phyloP scores from a whole-genome alignment of 2,113 vertebrate species.

The Acanthisitta chloris region DNA sequence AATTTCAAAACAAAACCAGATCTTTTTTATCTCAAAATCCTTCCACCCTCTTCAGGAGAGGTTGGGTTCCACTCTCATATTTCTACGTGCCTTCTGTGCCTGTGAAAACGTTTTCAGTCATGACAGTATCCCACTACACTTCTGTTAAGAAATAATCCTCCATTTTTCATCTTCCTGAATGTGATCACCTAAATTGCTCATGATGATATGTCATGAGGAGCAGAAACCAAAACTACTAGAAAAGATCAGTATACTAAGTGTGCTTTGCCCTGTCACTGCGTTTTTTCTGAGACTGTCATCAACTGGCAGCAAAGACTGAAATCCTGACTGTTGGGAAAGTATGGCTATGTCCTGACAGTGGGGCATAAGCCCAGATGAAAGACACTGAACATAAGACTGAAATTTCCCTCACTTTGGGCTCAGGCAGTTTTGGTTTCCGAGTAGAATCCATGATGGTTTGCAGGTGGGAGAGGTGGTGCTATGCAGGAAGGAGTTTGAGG shows the following conservation, averaged over 20 bases:
- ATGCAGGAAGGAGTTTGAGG: neutral
- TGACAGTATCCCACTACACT: neutral
- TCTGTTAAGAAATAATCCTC: neutral
- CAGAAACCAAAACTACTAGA: neutral
- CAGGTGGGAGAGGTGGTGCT: neutral
- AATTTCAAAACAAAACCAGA: neutral
- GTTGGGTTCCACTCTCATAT: neutral
- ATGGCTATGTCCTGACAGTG: neutral
- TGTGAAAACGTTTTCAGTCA: neutral
- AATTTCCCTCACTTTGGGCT: neutral
- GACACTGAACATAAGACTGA: neutral
- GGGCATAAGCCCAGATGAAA: neutral
- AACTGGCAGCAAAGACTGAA: neutral
- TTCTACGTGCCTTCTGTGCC: neutral
- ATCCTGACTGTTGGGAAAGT: neutral
- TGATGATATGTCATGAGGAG: neutral
- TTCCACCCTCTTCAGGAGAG: neutral
- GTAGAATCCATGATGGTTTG: neutral
- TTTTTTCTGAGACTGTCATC: neutral
- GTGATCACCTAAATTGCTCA: neutral
- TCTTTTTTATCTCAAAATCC: neutral
- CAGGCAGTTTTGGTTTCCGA: neutral
- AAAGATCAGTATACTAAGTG: neutral
- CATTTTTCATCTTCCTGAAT: neutral
- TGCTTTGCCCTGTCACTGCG: neutral